A percentile compares a stretch with the other conserved stretches of the same genome.
phyloP scores from a whole-genome alignment of 2,113 vertebrate genomes.

The Vulpes vulpes region DNA sequence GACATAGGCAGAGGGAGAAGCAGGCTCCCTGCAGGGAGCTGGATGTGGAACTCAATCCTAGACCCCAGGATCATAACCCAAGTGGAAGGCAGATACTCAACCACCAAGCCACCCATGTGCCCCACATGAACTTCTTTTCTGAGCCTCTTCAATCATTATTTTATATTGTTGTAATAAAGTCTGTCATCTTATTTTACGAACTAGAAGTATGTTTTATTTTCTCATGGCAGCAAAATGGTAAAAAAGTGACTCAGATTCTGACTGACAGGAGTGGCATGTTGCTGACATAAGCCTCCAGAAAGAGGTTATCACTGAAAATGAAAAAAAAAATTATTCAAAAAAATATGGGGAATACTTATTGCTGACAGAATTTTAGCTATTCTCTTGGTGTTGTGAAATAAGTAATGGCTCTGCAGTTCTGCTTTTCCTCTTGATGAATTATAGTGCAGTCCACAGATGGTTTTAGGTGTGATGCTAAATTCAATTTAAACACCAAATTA shows the following conservation, averaged over 20 bases:
- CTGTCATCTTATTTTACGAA: background rate
- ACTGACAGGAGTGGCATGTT: background rate
- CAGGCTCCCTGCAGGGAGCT: too few species aligned
- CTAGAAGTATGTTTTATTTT: background rate
- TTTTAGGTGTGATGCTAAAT: background rate
- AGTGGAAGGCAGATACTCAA: too few species aligned
- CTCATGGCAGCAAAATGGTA: background rate
- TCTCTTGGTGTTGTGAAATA: background rate
- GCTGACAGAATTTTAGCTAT: background rate
- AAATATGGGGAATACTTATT: background rate
- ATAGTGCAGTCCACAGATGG: background rate
- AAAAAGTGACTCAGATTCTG: background rate
- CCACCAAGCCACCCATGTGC: too few species aligned
- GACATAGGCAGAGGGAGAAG: too few species aligned
- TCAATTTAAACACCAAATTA: conserved; percentile 1
- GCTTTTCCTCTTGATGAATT: background rate
- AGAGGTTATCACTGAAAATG: background rate
- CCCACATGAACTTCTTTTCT: background rate
- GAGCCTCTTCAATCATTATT: background rate
- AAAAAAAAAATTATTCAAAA: background rate
- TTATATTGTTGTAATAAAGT: conserved; percentile 16
- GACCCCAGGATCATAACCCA: too few species aligned
- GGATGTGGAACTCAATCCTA: too few species aligned
- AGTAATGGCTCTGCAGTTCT: background rate
- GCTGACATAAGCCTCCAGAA: background rate